Base-by-base conservation (phyloP, 2,113 vertebrate genomes). In the Prolemur simus region DNA sequence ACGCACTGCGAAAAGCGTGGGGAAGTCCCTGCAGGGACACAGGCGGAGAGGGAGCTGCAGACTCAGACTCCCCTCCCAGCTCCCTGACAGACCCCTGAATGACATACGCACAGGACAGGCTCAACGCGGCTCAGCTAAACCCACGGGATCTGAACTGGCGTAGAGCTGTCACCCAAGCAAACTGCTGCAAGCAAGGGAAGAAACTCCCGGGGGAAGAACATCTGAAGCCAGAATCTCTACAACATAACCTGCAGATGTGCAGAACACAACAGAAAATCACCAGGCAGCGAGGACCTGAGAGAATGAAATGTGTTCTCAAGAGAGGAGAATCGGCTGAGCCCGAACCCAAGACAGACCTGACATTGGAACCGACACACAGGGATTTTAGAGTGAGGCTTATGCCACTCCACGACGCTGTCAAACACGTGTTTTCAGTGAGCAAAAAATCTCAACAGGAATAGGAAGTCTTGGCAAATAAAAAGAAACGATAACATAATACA, bases 51-150 rank as follows among this genome's bases (percentile, higher is more conserved):
- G 23, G 77, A 4, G 18, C 6, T 0, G 66, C 21, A n/a, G 9
- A 17, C 25, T 2, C n/a, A 10, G 52, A 17, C 9, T 17, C 52
- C 27, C 12, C 34, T 37, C 34, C 20, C 27, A 1, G 20, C 0
- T 56, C 60, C 39, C 73, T 1, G 6, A 32, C 0, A 0, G 1
- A 42, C 7, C 47, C 77, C 64, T 2, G 1, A 49, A 27, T 6
- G 8, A 15, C 1, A 1, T 5, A 2, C 0, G 0, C 0, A 1
- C 23, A 45, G n/a, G 39, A 27, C 34, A 34, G 27, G 32, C 18
- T 14, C 20, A 1, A 4, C 37, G 74, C 17, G 7, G 56, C n/a
- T 56, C 42, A 18, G 29, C 56, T n/a, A 8, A 21, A 5, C 56
- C 1, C 0, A 11, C 2, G 15, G 3, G 34, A 71, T 6, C 69